Evolutionary conservation across 2,797 vertebrate genomes (phyloP).

Genomic region (Gallinago solitaria): DNA sequence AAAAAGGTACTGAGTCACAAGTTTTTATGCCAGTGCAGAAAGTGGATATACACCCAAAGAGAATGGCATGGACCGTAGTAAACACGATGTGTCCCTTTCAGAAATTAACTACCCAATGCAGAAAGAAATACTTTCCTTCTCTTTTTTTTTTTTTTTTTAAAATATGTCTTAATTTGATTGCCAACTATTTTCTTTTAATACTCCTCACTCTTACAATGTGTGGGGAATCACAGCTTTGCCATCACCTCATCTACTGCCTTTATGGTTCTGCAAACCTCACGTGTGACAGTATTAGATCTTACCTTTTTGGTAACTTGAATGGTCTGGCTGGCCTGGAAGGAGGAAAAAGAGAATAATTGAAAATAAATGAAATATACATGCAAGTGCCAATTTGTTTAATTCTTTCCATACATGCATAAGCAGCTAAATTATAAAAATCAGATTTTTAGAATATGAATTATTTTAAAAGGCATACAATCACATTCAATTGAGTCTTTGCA

Average conservation of each 20-base stretch:
- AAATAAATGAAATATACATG: constrained; percentile 32
- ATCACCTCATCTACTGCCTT: not conserved
- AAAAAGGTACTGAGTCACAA: not conserved
- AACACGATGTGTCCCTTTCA: not conserved
- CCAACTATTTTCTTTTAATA: not conserved
- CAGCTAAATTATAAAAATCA: not conserved
- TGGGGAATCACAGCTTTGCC: not conserved
- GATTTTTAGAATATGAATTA: not conserved
- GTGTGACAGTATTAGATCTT: constrained; percentile 49
- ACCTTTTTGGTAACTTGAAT: constrained; percentile 97
- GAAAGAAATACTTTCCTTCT: not conserved
- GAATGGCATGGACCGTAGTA: not conserved
- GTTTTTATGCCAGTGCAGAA: not conserved
- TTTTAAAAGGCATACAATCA: not conserved
- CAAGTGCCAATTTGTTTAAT: not conserved
- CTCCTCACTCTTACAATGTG: not conserved
- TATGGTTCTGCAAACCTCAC: not conserved
- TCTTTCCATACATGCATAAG: not conserved
- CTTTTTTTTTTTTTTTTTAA: not conserved
- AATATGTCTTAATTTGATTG: not conserved
- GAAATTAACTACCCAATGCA: not conserved
- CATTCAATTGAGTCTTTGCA: not conserved
- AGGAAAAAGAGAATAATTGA: constrained; percentile 69
- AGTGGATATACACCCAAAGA: not conserved
- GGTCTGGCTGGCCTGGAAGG: constrained; percentile 87